phyloP scores from a whole-genome alignment of 2,113 vertebrate species.

The Haemorhous mexicanus region DNA sequence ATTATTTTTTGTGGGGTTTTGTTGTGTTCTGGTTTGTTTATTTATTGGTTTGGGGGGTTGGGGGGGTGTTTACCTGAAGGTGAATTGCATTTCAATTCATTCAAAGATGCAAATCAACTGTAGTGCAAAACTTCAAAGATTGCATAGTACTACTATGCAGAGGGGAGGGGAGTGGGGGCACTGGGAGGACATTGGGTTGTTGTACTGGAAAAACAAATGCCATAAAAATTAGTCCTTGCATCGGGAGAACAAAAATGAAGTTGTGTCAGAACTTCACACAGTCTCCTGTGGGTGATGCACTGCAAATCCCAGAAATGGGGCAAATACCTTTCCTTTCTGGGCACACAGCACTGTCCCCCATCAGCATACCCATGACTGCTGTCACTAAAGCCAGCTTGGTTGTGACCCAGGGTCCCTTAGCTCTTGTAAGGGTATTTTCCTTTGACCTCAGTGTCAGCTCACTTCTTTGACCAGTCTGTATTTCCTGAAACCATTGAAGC shows the following conservation, averaged over 20 bases:
- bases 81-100: neutral
- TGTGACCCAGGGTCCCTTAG: neutral
- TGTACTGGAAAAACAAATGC: neutral
- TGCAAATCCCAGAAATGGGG: neutral
- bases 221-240: neutral
- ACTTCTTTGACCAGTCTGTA: neutral
- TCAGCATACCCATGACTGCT: neutral
- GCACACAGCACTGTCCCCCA: neutral
- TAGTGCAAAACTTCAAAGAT: neutral
- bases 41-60: neutral
- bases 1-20: neutral
- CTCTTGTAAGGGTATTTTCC: neutral
- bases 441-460: neutral
- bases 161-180: accelerated
- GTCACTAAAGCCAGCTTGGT: neutral
- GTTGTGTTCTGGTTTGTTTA: neutral
- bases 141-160: neutral
- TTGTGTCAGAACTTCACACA: neutral
- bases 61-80: accelerated
- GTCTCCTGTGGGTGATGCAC: neutral
- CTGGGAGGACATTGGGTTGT: accelerated
- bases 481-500: neutral
- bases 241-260: neutral
- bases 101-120: neutral
- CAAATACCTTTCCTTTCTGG: neutral